Evolutionary conservation across 2,113 vertebrate species (phyloP).

Genomic region (Corythaixoides concolor): DNA sequence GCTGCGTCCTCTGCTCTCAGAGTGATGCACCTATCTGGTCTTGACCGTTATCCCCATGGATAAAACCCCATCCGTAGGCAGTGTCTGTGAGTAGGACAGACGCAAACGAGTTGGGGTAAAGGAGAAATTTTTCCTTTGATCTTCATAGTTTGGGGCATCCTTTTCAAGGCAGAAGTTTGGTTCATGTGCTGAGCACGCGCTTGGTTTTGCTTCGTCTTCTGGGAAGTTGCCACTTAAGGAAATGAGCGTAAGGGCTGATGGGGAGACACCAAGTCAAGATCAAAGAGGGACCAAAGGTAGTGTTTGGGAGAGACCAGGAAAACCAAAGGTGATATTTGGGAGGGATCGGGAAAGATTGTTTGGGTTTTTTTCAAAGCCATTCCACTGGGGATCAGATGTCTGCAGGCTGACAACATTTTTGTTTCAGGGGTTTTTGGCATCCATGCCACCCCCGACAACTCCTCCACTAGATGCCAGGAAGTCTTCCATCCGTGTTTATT

Average conservation of each 20-base stretch:
- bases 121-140: not conserved
- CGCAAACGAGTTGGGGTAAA: not conserved
- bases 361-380: not conserved
- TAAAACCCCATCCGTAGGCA: not conserved
- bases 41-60: fast-evolving
- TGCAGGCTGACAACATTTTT: not conserved
- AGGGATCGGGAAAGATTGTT: not conserved
- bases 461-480: not conserved
- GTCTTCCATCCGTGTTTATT: not conserved
- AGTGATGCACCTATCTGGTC: not conserved
- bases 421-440: not conserved
- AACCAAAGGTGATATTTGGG: not conserved
- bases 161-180: not conserved
- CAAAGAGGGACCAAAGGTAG: not conserved
- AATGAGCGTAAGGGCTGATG: not conserved
- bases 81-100: not conserved
- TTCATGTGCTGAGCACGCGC: not conserved
- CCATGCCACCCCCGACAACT: not conserved
- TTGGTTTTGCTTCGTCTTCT: not conserved
- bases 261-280: not conserved
- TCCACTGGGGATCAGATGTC: not conserved
- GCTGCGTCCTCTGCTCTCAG: not conserved
- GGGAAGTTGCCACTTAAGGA: not conserved
- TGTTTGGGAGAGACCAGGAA: not conserved
- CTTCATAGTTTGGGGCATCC: not conserved